A percentile compares a stretch with the other conserved stretches of the same genome.
Evolutionary conservation across 1,140 invertebrate species (phyloP).

Genomic region (Bombus superbus): DNA sequence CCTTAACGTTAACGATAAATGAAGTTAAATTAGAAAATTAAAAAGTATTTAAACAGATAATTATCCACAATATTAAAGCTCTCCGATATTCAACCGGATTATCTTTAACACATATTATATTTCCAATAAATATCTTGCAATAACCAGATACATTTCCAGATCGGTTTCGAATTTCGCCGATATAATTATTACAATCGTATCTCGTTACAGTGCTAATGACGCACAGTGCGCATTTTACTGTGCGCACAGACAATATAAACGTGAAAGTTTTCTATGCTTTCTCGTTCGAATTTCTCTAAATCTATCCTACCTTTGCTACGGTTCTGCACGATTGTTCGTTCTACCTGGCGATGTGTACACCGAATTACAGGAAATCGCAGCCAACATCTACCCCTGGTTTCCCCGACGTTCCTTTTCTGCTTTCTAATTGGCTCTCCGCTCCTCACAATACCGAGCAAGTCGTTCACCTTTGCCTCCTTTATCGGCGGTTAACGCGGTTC

Average conservation of each 20-base stretch:
- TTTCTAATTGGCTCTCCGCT: constrained; percentile 29
- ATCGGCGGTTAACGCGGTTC: constrained; percentile 15
- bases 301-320: not conserved
- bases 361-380: constrained; percentile 22
- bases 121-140: too few relatives aligned
- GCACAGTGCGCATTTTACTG: too few relatives aligned
- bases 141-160: too few relatives aligned
- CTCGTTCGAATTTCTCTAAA: not conserved
- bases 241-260: not conserved
- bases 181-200: not conserved
- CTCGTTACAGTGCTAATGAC: not conserved
- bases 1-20: too few relatives aligned
- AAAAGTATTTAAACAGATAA: too few relatives aligned
- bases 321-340: not conserved
- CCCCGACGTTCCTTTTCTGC: not conserved
- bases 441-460: not conserved
- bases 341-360: not conserved
- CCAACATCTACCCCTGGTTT: not conserved
- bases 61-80: too few relatives aligned
- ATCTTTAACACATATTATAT: too few relatives aligned
- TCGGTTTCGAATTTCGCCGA: not conserved
- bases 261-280: not conserved
- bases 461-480: not conserved
- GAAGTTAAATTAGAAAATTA: too few relatives aligned
- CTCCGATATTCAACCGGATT: too few relatives aligned